phyloP scores from a whole-genome alignment of 2,797 vertebrate genomes.

The Tadarida brasiliensis region DNA sequence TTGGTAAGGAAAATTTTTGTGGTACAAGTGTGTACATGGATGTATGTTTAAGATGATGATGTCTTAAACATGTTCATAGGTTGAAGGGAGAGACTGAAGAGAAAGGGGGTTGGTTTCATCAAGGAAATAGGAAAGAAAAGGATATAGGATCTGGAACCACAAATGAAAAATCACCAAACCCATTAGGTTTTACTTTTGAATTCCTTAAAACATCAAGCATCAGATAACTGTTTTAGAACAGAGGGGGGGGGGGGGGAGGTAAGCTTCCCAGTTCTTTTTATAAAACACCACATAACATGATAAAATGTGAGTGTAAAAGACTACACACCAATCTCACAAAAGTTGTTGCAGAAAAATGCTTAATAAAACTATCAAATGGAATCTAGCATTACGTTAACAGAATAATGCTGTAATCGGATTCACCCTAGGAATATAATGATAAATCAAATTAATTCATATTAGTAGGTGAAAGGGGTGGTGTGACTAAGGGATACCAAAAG shows the following conservation, averaged over 20 bases:
- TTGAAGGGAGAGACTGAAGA: constrained; percentile 1
- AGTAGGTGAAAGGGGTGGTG: not conserved
- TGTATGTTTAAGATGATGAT: constrained; percentile 11
- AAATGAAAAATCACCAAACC: not conserved
- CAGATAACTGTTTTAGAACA: constrained; percentile 7
- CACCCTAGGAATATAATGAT: not conserved
- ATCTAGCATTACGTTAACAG: not conserved
- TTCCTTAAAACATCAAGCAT: not conserved
- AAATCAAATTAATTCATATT: constrained; percentile 5
- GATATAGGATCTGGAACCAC: not conserved
- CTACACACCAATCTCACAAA: not conserved
- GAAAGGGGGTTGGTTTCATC: not conserved
- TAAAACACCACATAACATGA: not conserved
- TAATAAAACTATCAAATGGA: constrained; percentile 42
- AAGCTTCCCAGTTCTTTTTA: constrained; percentile 1
- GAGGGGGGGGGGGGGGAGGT: not conserved
- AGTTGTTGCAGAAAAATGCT: constrained; percentile 33
- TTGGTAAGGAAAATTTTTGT: constrained; percentile 10
- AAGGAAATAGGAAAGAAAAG: not conserved
- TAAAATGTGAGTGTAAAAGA: not conserved
- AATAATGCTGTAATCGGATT: constrained; percentile 17
- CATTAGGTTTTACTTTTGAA: not conserved
- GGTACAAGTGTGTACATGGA: not conserved
- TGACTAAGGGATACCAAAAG: not conserved
- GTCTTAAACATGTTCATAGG: not conserved